A percentile compares a stretch with the other conserved stretches of the same genome.
These are phyloP conservation scores for Pyrocoelia pectoralis DNA, from an alignment of 2,888 invertebrate genomes.

Conservation along the genomic window DNA sequence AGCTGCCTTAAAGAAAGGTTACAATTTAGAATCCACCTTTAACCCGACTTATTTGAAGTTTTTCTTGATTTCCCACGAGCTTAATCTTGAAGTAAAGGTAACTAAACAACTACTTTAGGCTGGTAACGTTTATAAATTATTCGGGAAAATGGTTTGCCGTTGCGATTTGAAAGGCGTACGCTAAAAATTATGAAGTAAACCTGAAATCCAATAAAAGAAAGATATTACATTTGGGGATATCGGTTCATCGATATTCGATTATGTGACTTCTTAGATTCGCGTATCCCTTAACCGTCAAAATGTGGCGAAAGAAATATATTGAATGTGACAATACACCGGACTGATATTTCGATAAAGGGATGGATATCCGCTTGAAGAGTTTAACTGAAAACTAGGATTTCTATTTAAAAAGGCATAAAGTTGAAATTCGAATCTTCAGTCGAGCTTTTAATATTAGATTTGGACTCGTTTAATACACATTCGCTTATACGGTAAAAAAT, in stretches of 20 bases:
- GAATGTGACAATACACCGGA: slow-evolving; percentile 43
- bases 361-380: slow-evolving; percentile 24
- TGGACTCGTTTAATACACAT: background rate
- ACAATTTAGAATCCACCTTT: slow-evolving; percentile 49
- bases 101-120: slow-evolving; percentile 18
- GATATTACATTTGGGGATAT: slow-evolving; percentile 22
- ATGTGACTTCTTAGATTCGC: slow-evolving; percentile 32
- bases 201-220: slow-evolving; percentile 8
- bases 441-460: background rate
- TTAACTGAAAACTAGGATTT: slow-evolving; percentile 26
- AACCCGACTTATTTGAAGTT: slow-evolving; percentile 49
- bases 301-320: slow-evolving; percentile 41
- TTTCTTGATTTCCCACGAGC: slow-evolving; percentile 51
- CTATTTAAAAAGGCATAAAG: slow-evolving; percentile 23
- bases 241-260: slow-evolving; percentile 32
- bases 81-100: slow-evolving; percentile 45
- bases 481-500: background rate
- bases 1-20: slow-evolving; percentile 47
- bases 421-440: slow-evolving; percentile 9
- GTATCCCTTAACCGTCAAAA: slow-evolving; percentile 32
- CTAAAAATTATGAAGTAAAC: no score
- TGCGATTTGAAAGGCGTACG: background rate
- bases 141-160: slow-evolving; percentile 11
- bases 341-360: slow-evolving; percentile 38
- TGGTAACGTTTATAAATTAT: slow-evolving; percentile 23